Base-by-base conservation (phyloP, 2,797 vertebrate species). In the Onychomys torridus region DNA sequence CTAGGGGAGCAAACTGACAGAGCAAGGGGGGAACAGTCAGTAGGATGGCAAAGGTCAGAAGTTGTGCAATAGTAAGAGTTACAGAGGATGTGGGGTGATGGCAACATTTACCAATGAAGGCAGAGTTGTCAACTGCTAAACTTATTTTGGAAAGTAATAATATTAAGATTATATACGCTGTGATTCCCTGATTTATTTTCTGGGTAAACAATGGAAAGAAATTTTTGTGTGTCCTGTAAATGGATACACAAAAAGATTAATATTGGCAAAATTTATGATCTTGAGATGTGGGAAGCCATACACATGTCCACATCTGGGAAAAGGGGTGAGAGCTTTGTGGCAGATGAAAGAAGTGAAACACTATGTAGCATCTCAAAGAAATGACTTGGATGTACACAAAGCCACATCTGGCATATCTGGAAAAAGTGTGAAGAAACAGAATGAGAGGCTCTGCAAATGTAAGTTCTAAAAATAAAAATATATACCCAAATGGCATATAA, bases 151-250 rank as follows among this genome's bases (percentile, higher is more conserved):
- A 95, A 81, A 94, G 65, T 57, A 93, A 25, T 82, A 92, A 93
- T 93, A 81, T 78, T 93, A 89, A 85, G 37, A 82, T 85, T 85
- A 27, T 75, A 40, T 6, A 65, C 12, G 11, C 34, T 52, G 19
- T 63, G 57, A 85, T 21, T 32, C 69, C 27, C 61, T 37, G 29
- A 90, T 88, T 84, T 89, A 9, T 81, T 73, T 94, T 75, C 25
- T 95, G 67, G 17, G n/a, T 78, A 88, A 90, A 78, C 61, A 86
- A 97, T 43, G 27, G 57, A 79, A 96, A 90, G 77, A 92, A 92
- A 88, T 81, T 93, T 46, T 85, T 83, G 1, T 34, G 55, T 89
- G 52, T 29, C 69, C 21, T 96, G 4, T 89, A 57, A 81, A 92
- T 59, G 61, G 27, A 63, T 27, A 90, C 2, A 96, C 2, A 86